Percentiles rank a stretch among this genome's conserved stretches.
Conservation (phyloP, 2,888 invertebrate genomes). For the Ganaspis brasiliensis region DNA sequence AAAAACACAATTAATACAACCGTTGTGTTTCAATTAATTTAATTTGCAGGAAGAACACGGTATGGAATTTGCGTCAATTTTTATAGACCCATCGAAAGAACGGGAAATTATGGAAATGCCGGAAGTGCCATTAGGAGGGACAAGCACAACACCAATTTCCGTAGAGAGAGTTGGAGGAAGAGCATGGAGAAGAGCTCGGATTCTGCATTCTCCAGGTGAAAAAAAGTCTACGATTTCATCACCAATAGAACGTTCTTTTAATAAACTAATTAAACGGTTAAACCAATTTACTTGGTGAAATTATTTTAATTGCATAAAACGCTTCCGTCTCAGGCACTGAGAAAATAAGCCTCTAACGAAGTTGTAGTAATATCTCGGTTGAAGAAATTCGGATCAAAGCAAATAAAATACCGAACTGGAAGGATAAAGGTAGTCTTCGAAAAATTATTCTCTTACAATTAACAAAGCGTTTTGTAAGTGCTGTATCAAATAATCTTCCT, state of each 20-base stretch:
- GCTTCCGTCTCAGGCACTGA: no score
- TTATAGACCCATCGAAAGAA: conserved; percentile 93
- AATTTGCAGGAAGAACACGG: conserved; percentile 87
- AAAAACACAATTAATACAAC: neutral
- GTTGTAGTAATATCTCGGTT: no score
- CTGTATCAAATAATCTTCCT: no score
- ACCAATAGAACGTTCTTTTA: neutral
- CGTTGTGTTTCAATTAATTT: neutral
- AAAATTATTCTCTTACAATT: no score
- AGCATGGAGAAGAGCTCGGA: conserved; percentile 96
- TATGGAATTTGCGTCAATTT: conserved; percentile 99
- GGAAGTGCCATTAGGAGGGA: conserved; percentile 78
- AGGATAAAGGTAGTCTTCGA: no score
- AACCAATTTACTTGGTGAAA: no score
- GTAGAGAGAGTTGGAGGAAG: conserved; percentile 94
- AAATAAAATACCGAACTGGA: neutral
- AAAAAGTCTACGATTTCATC: conserved; percentile 14
- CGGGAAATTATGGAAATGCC: conserved; percentile 76
- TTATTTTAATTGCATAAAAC: no score
- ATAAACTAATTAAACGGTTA: no score
- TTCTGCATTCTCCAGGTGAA: conserved; percentile 95
- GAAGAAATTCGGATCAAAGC: no score
- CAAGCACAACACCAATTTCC: conserved; percentile 84
- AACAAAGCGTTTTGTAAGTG: no score
- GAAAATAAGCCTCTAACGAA: no score